Evolutionary conservation across 2,797 vertebrate genomes (phyloP).

Genomic region (Acanthornis magna): DNA sequence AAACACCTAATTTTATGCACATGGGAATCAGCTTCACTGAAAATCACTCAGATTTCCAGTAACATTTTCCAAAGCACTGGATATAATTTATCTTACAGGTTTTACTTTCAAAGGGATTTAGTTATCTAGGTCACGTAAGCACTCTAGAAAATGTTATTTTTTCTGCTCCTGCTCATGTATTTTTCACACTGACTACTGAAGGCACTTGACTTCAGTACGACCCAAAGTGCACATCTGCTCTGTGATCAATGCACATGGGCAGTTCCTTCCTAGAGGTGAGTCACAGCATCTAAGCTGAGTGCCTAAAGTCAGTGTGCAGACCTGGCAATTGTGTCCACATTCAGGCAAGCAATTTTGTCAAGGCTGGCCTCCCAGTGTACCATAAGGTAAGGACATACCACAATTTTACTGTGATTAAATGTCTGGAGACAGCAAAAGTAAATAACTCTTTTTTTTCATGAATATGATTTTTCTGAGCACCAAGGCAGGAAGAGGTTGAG

Average conservation of each 20-base stretch:
- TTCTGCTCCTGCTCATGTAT: not conserved
- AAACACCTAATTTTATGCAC: not conserved
- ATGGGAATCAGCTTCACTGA: not conserved
- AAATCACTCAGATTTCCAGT: not conserved
- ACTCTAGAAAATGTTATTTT: not conserved
- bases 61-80: not conserved
- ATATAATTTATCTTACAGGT: not conserved
- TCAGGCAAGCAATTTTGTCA: not conserved
- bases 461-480: not conserved
- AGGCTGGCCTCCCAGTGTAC: not conserved
- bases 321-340: not conserved
- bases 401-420: not conserved
- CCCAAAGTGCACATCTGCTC: not conserved
- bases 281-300: not conserved
- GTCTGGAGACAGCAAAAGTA: not conserved
- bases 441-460: not conserved
- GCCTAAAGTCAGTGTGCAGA: not conserved
- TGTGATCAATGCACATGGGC: not conserved
- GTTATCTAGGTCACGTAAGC: not conserved
- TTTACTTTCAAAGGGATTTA: constrained; percentile 16
- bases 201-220: not conserved
- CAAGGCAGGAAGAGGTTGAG: not conserved
- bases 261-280: not conserved
- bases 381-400: not conserved
- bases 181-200: not conserved